Evolutionary conservation across 2,888 invertebrate genomes (phyloP).

Genomic region (Eurois occulta): DNA sequence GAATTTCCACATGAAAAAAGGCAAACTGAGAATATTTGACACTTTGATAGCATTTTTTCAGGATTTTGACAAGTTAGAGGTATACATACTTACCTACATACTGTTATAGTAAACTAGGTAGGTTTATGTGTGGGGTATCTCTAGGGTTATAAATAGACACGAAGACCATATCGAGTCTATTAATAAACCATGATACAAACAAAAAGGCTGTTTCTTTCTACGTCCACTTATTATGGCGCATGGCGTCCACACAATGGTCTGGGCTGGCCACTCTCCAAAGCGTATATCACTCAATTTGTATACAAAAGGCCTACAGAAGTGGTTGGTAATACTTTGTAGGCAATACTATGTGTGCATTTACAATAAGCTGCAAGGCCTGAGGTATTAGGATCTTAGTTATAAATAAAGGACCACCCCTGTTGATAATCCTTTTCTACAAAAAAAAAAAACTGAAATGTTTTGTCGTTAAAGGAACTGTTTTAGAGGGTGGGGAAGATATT

Average conservation of each 20-base stretch:
- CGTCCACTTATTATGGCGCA: slow-evolving; percentile 38
- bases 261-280: slow-evolving; percentile 55
- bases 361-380: not conserved
- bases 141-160: slow-evolving; percentile 23
- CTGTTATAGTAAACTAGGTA: not conserved
- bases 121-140: not conserved
- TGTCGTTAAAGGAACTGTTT: not conserved
- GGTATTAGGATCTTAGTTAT: not conserved
- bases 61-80: not conserved
- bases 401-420: slow-evolving; percentile 21
- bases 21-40: not conserved
- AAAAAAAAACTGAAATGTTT: not conserved
- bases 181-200: slow-evolving; percentile 37
- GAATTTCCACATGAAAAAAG: not conserved
- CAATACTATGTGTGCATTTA: slow-evolving; percentile 26
- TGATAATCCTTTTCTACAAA: not conserved
- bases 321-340: slow-evolving; percentile 18
- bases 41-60: not conserved
- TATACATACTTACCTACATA: not conserved
- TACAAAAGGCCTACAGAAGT: slow-evolving; percentile 44
- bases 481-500: not conserved
- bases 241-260: slow-evolving; percentile 51
- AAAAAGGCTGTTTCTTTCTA: slow-evolving; percentile 23
- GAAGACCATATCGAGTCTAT: slow-evolving; percentile 24
- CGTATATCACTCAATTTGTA: slow-evolving; percentile 48